Conservation (phyloP, 2,113 vertebrate species). For the Hydrochoerus hydrochaeris region DNA sequence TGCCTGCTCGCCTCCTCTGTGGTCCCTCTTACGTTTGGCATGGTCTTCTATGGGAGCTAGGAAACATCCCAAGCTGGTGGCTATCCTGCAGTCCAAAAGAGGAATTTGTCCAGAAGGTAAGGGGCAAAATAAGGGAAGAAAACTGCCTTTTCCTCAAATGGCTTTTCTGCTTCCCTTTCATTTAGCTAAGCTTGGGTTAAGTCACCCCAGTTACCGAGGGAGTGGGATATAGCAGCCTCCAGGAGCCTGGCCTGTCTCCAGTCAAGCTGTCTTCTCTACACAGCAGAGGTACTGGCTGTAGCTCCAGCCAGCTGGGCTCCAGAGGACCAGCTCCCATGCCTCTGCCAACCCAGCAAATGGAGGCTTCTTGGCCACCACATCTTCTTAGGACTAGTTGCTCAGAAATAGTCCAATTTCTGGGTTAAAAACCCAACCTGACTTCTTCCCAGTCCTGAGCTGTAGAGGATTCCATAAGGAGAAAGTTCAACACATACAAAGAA, state of each 20-base stretch:
- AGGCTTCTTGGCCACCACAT: not conserved
- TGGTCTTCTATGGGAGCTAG: not conserved
- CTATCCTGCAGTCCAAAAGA: not conserved
- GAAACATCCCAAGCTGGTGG: not conserved
- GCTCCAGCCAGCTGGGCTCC: not conserved
- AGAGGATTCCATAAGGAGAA: constrained; percentile 20
- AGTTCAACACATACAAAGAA: not conserved
- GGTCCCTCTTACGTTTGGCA: not conserved
- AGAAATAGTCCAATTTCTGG: not conserved
- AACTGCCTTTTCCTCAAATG: not conserved
- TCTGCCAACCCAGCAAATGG: not conserved
- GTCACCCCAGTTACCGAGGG: not conserved
- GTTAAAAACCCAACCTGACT: not conserved
- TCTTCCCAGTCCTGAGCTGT: not conserved
- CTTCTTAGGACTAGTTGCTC: constrained; percentile 26
- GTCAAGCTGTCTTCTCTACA: not conserved
- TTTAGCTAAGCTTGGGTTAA: not conserved
- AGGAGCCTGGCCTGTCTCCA: not conserved
- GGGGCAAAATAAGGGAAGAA: not conserved
- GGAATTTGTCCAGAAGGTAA: not conserved
- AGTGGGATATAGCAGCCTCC: not conserved
- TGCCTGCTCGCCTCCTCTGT: not conserved
- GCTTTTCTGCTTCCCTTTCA: not conserved
- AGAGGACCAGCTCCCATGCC: not conserved
- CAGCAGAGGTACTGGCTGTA: not conserved